phyloP scores from a whole-genome alignment of 2,888 invertebrate genomes.

The Drosophila pseudotalamancana region DNA sequence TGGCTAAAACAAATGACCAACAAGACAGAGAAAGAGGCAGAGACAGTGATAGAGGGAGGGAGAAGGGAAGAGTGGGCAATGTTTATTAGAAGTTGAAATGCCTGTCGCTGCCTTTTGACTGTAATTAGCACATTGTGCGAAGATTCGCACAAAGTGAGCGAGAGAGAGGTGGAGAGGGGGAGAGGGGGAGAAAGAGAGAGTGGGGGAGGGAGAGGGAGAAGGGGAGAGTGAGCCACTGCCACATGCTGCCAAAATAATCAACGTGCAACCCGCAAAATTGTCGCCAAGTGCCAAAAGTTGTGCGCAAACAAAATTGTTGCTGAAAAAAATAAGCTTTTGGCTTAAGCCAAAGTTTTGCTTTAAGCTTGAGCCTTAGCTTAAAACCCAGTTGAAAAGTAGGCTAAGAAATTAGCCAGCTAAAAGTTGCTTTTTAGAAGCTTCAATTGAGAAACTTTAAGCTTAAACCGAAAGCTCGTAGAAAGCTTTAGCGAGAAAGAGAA shows the following conservation, averaged over 20 bases:
- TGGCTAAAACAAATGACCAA: slow-evolving; percentile 58
- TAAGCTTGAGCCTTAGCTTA: not conserved
- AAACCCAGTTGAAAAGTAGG: too few species aligned
- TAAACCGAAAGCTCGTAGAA: not conserved
- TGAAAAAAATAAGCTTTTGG: too few species aligned
- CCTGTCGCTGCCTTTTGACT: slow-evolving; percentile 63
- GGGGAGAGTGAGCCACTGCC: too few species aligned
- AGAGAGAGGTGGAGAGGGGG: not conserved
- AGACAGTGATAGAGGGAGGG: not conserved
- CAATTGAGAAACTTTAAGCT: not conserved
- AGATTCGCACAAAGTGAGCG: slow-evolving; percentile 18
- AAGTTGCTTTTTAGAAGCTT: too few species aligned
- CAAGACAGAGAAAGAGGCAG: slow-evolving; percentile 28
- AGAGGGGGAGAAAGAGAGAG: not conserved
- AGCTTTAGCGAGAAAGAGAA: not conserved
- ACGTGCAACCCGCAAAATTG: slow-evolving; percentile 20
- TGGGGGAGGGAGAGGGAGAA: not conserved
- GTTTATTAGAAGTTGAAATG: slow-evolving; percentile 65
- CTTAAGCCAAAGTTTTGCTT: not conserved
- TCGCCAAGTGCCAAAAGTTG: slow-evolving; percentile 18
- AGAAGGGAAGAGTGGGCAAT: slow-evolving; percentile 15
- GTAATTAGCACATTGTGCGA: slow-evolving; percentile 76
- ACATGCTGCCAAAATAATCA: slow-evolving; percentile 1
- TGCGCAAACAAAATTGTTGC: not conserved
- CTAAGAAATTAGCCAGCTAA: too few species aligned